phyloP scores from a whole-genome alignment of 1,140 invertebrate species.

The Macrotrachela quadricornifera region DNA sequence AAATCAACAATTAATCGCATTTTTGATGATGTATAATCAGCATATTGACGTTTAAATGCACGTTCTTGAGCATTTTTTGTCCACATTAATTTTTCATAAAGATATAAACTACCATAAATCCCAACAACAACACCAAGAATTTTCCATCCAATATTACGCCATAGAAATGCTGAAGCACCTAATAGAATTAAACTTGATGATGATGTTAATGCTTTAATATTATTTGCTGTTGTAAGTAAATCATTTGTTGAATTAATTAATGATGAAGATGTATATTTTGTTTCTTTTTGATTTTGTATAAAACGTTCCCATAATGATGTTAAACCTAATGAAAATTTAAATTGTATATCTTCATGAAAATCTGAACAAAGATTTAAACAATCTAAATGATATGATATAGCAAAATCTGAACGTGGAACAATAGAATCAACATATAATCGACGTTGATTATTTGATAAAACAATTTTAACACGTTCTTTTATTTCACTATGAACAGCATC shows the following conservation, averaged over 20 bases:
- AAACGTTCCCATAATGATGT: slow-evolving; percentile 19
- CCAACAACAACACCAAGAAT: slow-evolving; percentile 59
- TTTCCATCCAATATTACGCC: slow-evolving; percentile 92
- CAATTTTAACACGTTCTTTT: too few species aligned
- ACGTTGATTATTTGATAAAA: too few species aligned
- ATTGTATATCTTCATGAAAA: slow-evolving; percentile 36
- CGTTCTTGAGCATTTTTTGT: slow-evolving; percentile 80
- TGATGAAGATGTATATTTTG: too few species aligned
- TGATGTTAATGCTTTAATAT: background rate
- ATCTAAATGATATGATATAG: slow-evolving; percentile 80
- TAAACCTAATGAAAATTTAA: slow-evolving; percentile 27
- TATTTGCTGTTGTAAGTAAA: too few species aligned
- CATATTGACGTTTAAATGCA: slow-evolving; percentile 84
- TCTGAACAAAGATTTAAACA: slow-evolving; percentile 94
- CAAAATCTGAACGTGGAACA: slow-evolving; percentile 65
- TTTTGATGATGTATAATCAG: slow-evolving; percentile 76
- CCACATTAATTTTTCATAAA: slow-evolving; percentile 88
- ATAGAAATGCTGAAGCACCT: slow-evolving; percentile 30
- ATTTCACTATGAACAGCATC: too few species aligned
- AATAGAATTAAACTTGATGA: slow-evolving; percentile 2
- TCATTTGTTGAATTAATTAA: too few species aligned
- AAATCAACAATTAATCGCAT: slow-evolving; percentile 81
- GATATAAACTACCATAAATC: slow-evolving; percentile 71
- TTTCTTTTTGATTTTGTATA: too few species aligned
- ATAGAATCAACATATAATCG: too few species aligned